Conservation (phyloP, 2,113 vertebrate genomes). For the Balaeniceps rex region DNA sequence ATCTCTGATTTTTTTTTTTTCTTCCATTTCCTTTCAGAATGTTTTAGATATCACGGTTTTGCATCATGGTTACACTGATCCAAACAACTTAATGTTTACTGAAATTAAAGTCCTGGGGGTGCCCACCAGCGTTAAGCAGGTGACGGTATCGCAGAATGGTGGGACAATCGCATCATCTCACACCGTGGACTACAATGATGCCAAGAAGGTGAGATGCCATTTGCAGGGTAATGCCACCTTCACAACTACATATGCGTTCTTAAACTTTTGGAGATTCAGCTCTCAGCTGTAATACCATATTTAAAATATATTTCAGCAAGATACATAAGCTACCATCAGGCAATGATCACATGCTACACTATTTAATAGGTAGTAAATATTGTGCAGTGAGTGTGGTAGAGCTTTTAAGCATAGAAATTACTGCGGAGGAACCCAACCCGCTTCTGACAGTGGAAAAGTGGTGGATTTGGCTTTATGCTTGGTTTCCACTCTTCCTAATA, state of each 20-base stretch:
- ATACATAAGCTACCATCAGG: neutral
- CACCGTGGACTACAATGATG: rapidly evolving
- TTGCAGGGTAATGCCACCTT: neutral
- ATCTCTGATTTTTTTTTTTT: rapidly evolving
- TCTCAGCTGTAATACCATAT: neutral
- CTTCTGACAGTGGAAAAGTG: neutral
- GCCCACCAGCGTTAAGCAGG: rapidly evolving
- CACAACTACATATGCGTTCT: too few species aligned
- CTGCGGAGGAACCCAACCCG: neutral
- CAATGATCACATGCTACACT: neutral
- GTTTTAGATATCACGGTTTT: neutral
- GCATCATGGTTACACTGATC: neutral
- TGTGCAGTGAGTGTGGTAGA: neutral
- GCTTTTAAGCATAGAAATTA: neutral
- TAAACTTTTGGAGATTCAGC: neutral
- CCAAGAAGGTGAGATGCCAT: neutral
- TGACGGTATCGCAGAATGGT: neutral
- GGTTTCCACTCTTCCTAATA: neutral
- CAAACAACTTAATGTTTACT: constrained; percentile 31
- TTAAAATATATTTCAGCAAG: neutral
- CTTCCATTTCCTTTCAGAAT: neutral
- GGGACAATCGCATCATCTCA: rapidly evolving
- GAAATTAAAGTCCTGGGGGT: constrained; percentile 61
- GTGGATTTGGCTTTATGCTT: neutral
- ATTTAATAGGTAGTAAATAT: neutral